These are phyloP conservation scores for Podarcis cretensis DNA, from an alignment of 2,113 vertebrate genomes.

Conservation along the genomic window DNA sequence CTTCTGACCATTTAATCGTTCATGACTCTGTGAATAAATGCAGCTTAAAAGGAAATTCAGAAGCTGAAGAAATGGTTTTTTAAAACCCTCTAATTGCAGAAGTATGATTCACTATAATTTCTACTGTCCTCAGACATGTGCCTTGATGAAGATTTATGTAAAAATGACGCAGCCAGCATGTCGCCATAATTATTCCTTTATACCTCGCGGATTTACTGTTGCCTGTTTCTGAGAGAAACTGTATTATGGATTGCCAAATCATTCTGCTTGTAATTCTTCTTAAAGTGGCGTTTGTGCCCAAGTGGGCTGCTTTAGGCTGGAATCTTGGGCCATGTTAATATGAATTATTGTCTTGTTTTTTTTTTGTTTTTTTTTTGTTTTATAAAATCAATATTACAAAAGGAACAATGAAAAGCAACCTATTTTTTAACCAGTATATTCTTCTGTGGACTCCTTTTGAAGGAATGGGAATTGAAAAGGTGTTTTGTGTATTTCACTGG, in stretches of 20 bases:
- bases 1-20: neutral
- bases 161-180: neutral
- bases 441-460: neutral
- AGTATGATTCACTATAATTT: neutral
- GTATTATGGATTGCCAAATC: neutral
- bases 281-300: neutral
- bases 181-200: neutral
- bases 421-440: too few species aligned
- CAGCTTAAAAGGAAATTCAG: neutral
- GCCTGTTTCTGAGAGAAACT: neutral
- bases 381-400: neutral
- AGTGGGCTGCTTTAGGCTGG: neutral
- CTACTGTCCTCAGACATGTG: neutral
- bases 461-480: neutral
- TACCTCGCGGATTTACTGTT: neutral
- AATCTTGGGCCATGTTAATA: neutral
- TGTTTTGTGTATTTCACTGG: neutral
- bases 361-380: neutral
- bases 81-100: neutral
- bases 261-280: neutral
- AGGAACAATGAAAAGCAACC: neutral
- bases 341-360: neutral
- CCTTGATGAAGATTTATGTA: neutral
- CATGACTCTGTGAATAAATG: neutral
- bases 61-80: neutral